These are phyloP conservation scores for Orchesella flavescens DNA, from an alignment of 2,888 invertebrate species.

Conservation along the genomic window DNA sequence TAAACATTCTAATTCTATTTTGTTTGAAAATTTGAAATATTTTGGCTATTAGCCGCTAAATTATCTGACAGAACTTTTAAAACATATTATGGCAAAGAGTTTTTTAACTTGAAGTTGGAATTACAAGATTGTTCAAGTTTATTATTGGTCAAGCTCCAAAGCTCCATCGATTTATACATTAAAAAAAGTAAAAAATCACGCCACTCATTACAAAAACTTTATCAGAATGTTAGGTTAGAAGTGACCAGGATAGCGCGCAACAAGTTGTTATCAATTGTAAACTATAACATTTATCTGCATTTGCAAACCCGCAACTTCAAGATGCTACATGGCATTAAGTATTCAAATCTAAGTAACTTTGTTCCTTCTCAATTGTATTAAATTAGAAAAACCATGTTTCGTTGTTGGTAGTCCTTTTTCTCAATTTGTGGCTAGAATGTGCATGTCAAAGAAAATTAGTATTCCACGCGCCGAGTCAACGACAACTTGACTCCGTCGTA, in stretches of 20 bases:
- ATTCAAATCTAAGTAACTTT: background rate
- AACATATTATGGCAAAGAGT: too few relatives aligned
- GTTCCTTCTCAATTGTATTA: background rate
- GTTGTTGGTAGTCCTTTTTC: background rate
- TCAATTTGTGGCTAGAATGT: background rate
- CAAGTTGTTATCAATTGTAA: constrained; percentile 5
- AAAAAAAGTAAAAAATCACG: too few relatives aligned
- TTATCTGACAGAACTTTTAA: too few relatives aligned
- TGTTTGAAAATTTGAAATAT: too few relatives aligned
- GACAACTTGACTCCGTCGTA: background rate
- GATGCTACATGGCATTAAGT: background rate
- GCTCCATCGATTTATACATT: too few relatives aligned
- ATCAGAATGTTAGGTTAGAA: too few relatives aligned
- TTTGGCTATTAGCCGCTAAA: too few relatives aligned
- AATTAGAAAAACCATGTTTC: background rate
- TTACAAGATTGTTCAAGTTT: too few relatives aligned
- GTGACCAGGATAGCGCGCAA: background rate
- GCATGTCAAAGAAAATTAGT: background rate
- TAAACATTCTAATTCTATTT: too few relatives aligned
- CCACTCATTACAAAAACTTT: too few relatives aligned
- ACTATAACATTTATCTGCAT: background rate
- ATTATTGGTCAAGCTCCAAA: too few relatives aligned
- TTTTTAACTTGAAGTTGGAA: too few relatives aligned
- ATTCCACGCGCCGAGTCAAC: background rate
- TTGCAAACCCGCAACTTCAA: background rate